Evolutionary conservation across 2,888 invertebrate genomes (phyloP).

Genomic region (Pachymerium ferrugineum): DNA sequence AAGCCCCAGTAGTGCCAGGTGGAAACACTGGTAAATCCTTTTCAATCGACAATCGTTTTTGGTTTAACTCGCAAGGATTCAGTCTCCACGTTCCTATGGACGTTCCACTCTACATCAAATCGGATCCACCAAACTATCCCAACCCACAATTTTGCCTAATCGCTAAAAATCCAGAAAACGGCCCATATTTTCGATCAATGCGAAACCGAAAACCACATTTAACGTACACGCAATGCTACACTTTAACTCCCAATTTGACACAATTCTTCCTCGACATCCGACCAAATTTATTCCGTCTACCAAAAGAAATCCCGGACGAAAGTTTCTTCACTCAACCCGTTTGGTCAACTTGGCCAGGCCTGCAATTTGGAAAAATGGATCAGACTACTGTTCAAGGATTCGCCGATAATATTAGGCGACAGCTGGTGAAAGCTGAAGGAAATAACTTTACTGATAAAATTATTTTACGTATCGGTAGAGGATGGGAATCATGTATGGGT

Average conservation of each 20-base stretch:
- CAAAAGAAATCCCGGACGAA: not conserved
- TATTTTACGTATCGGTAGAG: constrained; percentile 46
- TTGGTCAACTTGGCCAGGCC: not conserved
- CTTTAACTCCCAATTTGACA: not conserved
- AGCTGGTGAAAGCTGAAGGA: not conserved
- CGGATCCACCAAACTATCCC: constrained; percentile 51
- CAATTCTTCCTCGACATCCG: not conserved
- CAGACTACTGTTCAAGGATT: not conserved
- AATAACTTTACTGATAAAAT: not conserved
- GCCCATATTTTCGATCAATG: not conserved
- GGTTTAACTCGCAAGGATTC: constrained; percentile 64
- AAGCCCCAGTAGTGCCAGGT: not conserved
- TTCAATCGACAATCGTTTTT: constrained; percentile 42
- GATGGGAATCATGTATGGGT: constrained; percentile 46
- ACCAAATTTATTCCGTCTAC: not conserved
- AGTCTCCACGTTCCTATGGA: constrained; percentile 60
- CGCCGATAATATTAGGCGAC: not conserved
- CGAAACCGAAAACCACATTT: not conserved
- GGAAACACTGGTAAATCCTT: not conserved
- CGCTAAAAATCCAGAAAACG: not conserved
- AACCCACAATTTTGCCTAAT: not conserved
- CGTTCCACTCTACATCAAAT: constrained; percentile 64
- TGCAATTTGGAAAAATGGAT: not conserved
- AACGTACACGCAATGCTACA: not conserved
- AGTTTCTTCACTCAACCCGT: not conserved